A percentile compares a stretch with the other conserved stretches of the same genome.
Evolutionary conservation across 2,113 vertebrate species (phyloP).

Genomic region (Platycercus adscitus): DNA sequence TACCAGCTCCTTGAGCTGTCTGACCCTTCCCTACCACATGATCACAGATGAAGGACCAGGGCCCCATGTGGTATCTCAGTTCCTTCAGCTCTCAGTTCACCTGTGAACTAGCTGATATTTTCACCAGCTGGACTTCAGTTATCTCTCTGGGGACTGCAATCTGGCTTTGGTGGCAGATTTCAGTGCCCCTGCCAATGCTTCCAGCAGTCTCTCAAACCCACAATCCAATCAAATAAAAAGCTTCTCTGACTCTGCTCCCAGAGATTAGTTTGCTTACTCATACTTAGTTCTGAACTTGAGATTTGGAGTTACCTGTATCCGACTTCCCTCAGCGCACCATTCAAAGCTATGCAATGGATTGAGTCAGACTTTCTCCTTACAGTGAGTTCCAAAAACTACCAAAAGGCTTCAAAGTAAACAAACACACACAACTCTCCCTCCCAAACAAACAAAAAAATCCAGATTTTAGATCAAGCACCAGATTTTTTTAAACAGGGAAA

Average conservation of each 20-base stretch:
- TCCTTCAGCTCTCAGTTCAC: neutral
- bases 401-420: neutral
- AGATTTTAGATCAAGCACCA: neutral
- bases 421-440: neutral
- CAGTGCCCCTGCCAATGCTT: neutral
- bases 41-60: neutral
- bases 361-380: neutral
- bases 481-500: neutral
- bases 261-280: neutral
- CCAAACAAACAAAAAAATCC: neutral
- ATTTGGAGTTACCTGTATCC: neutral
- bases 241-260: neutral
- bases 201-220: neutral
- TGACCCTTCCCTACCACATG: neutral
- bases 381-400: neutral
- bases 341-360: neutral
- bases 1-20: neutral
- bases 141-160: neutral
- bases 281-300: neutral
- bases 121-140: neutral
- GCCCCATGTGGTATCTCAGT: neutral
- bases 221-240: neutral
- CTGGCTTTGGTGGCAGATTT: neutral
- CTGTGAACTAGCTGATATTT: neutral
- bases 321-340: neutral